Conservation (phyloP, 2,113 vertebrate genomes). For the Aviceda subcristata region DNA sequence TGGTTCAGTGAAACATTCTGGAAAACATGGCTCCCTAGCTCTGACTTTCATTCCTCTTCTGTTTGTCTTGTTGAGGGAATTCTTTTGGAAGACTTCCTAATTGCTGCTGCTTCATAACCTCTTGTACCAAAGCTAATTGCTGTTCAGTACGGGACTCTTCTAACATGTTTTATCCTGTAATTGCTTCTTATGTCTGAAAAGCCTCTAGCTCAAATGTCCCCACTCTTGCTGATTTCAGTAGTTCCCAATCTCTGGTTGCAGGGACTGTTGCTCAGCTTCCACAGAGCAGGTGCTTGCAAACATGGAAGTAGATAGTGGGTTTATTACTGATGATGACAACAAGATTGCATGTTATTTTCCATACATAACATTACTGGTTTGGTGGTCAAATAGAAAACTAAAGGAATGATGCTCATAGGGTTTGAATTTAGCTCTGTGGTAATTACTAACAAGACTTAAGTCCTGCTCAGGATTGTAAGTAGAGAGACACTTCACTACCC, state of each 20-base stretch:
- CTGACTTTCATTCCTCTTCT: neutral
- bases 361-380: neutral
- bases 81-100: conserved; percentile 20
- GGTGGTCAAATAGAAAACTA: neutral
- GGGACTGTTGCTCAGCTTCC: neutral
- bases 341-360: neutral
- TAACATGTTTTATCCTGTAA: neutral
- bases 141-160: neutral
- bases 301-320: neutral
- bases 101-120: conserved; percentile 3
- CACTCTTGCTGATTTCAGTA: neutral
- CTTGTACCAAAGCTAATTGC: neutral
- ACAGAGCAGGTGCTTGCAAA: neutral
- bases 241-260: neutral
- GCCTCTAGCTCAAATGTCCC: neutral
- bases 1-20: neutral
- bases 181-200: neutral
- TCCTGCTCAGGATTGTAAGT: neutral
- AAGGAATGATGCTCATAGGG: neutral
- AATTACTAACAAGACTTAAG: neutral
- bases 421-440: neutral
- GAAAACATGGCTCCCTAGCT: neutral
- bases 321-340: neutral
- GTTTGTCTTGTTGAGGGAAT: neutral
- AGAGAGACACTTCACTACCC: neutral